Percentiles rank a stretch among this genome's conserved stretches.
These are phyloP conservation scores for Pao palembangensis DNA, from an alignment of 2,113 vertebrate genomes.

Conservation along the genomic window DNA sequence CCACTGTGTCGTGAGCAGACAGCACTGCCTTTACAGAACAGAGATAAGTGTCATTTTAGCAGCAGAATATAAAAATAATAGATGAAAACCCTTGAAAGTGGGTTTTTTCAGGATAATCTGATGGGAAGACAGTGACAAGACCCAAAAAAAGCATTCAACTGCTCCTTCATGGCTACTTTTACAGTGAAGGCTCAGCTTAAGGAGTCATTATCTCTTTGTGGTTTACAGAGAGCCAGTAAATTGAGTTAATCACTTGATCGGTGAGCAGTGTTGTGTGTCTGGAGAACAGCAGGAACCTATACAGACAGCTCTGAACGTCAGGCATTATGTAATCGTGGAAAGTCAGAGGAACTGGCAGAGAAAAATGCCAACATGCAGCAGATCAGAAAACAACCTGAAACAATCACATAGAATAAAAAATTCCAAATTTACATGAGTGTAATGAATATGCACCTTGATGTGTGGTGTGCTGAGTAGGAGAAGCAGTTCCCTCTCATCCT, in stretches of 20 bases:
- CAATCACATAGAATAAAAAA: too few relatives aligned
- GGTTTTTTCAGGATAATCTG: too few relatives aligned
- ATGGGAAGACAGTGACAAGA: background rate
- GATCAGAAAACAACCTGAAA: background rate
- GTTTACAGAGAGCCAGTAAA: conserved; percentile 15
- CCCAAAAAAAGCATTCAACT: background rate
- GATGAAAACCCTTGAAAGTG: background rate
- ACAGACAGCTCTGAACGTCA: conserved; percentile 15
- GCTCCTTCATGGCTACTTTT: background rate
- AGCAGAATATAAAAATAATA: too few relatives aligned
- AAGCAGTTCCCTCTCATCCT: conserved; percentile 85
- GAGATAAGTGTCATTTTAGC: background rate
- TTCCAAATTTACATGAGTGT: too few relatives aligned
- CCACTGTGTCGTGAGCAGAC: conserved; percentile 89
- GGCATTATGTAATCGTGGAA: conserved; percentile 26
- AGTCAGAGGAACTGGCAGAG: conserved; percentile 11
- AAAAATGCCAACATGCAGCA: conserved; percentile 18
- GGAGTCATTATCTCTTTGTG: background rate
- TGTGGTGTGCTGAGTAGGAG: conserved; percentile 87
- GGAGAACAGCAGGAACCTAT: background rate
- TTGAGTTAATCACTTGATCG: conserved; percentile 21
- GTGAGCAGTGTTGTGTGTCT: conserved; percentile 7
- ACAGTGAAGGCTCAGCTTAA: conserved; percentile 4
- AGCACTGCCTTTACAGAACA: conserved; percentile 82
- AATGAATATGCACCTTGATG: conserved; percentile 78